phyloP scores from a whole-genome alignment of 2,888 invertebrate species.

The Thyatira batis region DNA sequence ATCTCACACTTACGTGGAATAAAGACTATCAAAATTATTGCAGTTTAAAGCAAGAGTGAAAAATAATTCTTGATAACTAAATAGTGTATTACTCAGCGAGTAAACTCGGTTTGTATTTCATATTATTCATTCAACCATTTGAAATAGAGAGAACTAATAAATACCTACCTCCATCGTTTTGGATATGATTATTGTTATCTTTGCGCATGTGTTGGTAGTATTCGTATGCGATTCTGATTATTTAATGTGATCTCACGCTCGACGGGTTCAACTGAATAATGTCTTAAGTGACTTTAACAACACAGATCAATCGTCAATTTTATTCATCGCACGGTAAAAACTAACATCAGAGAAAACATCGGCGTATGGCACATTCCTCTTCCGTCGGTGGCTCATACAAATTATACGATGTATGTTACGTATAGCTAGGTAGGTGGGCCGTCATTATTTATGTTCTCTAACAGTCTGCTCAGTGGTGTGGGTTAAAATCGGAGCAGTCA shows the following conservation, averaged over 20 bases:
- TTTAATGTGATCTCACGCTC: slow-evolving; percentile 73
- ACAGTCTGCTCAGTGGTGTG: slow-evolving; percentile 77
- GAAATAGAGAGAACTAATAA: background rate
- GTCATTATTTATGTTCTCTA: slow-evolving; percentile 83
- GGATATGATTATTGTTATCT: slow-evolving; percentile 39
- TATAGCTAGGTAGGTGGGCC: slow-evolving; percentile 80
- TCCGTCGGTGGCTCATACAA: slow-evolving; percentile 73
- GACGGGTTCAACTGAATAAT: slow-evolving; percentile 42
- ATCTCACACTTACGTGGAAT: no score
- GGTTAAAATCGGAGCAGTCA: slow-evolving; percentile 82
- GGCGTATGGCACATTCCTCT: slow-evolving; percentile 73
- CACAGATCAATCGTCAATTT: slow-evolving; percentile 56
- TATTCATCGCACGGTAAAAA: slow-evolving; percentile 65
- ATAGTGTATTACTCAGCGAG: no score
- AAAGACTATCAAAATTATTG: no score
- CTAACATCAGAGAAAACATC: slow-evolving; percentile 64
- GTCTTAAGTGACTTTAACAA: slow-evolving; percentile 56
- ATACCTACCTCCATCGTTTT: no score
- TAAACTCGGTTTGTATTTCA: no score
- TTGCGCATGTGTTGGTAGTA: slow-evolving; percentile 57
- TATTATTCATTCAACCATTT: no score
- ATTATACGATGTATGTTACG: slow-evolving; percentile 78
- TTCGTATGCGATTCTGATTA: slow-evolving; percentile 69
- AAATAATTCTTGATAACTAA: no score
- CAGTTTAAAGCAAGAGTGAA: no score